Percentiles rank a stretch among this genome's conserved stretches.
phyloP scores from a whole-genome alignment of 2,113 vertebrate genomes.

The Actenoides hombroni region DNA sequence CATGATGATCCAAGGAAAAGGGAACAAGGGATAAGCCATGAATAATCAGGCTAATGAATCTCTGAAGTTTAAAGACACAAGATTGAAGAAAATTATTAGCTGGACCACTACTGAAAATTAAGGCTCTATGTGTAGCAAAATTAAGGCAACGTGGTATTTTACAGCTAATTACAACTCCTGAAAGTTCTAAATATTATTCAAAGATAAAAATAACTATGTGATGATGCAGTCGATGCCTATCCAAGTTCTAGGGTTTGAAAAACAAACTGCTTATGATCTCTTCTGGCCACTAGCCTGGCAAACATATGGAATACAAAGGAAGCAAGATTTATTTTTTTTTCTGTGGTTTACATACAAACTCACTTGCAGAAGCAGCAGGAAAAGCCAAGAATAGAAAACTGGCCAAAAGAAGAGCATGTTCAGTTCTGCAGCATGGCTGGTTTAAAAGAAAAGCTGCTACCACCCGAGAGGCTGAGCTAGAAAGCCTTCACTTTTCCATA shows the following conservation, averaged over 20 bases:
- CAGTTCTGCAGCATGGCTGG: not conserved
- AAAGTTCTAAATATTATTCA: not conserved
- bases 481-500: not conserved
- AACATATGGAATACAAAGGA: constrained; percentile 9
- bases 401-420: not conserved
- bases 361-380: not conserved
- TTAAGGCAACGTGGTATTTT: not conserved
- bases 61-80: not conserved
- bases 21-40: not conserved
- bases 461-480: not conserved
- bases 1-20: not conserved
- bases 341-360: constrained; percentile 1
- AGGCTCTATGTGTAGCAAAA: not conserved
- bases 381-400: constrained; percentile 21
- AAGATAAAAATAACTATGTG: not conserved
- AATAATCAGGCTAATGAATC: not conserved
- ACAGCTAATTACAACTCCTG: not conserved
- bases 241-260: not conserved
- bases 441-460: not conserved
- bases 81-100: not conserved
- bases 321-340: not conserved
- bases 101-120: not conserved
- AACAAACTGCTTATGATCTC: not conserved
- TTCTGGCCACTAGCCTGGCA: constrained; percentile 1
- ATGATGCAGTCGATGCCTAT: not conserved